Conservation (phyloP, 2,113 vertebrate genomes). For the Gallinago undulata region DNA sequence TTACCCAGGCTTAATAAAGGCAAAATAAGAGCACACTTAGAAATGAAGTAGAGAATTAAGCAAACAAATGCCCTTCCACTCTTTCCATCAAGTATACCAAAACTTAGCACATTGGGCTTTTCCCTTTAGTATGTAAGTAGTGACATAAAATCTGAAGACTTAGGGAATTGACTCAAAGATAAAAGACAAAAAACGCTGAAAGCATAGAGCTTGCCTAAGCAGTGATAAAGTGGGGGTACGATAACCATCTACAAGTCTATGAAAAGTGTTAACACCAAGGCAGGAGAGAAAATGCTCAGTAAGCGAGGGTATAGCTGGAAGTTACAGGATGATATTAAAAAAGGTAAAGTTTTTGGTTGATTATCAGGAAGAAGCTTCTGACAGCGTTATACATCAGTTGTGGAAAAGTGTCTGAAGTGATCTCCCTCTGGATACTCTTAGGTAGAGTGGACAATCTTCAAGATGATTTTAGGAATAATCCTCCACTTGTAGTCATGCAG, state of each 20-base stretch:
- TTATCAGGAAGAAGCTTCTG: conserved; percentile 10
- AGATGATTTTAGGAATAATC: background rate
- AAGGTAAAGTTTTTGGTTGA: conserved; percentile 13
- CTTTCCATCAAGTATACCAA: background rate
- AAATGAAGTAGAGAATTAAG: background rate
- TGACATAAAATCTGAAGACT: background rate
- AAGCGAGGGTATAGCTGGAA: background rate
- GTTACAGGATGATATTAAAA: conserved; percentile 16
- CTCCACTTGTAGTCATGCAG: background rate
- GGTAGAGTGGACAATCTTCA: background rate
- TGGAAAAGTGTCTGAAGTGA: background rate
- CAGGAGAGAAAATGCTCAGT: conserved; percentile 5
- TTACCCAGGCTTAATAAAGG: background rate
- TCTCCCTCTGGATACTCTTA: background rate
- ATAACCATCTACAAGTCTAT: conserved; percentile 52
- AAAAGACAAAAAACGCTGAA: background rate
- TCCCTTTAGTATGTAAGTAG: background rate
- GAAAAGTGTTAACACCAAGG: conserved; percentile 19
- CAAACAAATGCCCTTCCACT: background rate
- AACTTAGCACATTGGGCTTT: background rate
- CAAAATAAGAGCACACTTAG: background rate
- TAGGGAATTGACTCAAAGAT: background rate
- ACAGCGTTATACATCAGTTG: conserved; percentile 1
- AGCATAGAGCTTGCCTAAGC: background rate
- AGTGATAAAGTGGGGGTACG: conserved; percentile 14